Conservation (phyloP, 2,797 vertebrate genomes). For the Acanthurus tractus region DNA sequence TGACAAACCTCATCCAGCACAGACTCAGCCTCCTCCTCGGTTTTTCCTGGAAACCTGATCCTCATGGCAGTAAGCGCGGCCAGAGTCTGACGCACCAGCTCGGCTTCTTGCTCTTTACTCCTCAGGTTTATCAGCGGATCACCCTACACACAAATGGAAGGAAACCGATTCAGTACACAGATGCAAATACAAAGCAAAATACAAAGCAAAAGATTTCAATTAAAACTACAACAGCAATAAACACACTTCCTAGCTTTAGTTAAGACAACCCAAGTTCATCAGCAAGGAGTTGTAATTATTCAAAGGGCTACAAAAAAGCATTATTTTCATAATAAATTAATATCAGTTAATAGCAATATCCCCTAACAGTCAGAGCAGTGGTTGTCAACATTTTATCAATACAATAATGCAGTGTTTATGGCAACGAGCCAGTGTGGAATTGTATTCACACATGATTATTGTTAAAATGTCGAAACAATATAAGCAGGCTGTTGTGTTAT, state of each 20-base stretch:
- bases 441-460: neutral
- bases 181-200: neutral
- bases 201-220: neutral
- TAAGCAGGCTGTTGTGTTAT: neutral
- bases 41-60: conserved; percentile 96
- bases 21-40: conserved; percentile 93
- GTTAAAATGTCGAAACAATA: neutral
- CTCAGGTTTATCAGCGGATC: conserved; percentile 90
- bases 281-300: neutral
- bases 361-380: neutral
- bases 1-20: conserved; percentile 91
- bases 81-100: conserved; percentile 92
- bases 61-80: conserved; percentile 93
- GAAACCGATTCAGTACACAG: neutral
- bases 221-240: neutral
- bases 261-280: neutral
- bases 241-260: too few species aligned
- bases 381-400: neutral
- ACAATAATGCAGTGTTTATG: neutral
- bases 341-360: conserved; percentile 7
- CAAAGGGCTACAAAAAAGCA: neutral
- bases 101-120: conserved; percentile 93
- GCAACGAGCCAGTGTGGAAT: neutral
- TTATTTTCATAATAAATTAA: conserved; percentile 9
- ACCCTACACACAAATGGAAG: conserved; percentile 74